phyloP scores from a whole-genome alignment of 37 sponge, comb jelly and placozoan genomes.

The Hormiphora californensis region DNA sequence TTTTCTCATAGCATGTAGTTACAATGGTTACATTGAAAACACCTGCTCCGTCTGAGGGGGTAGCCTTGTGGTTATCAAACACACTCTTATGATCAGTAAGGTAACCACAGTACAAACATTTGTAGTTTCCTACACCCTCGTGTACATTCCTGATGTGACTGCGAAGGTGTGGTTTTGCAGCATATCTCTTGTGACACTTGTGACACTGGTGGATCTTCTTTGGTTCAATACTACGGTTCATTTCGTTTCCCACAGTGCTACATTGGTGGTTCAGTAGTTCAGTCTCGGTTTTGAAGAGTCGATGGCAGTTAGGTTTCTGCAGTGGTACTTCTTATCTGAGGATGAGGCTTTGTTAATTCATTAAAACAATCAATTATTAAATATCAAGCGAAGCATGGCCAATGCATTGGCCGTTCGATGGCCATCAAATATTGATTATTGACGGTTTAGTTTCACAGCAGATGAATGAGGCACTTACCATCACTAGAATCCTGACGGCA shows the following conservation, averaged over 20 bases:
- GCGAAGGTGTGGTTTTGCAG: background rate
- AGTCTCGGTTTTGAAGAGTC: background rate
- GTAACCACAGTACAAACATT: background rate
- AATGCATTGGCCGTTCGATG: no score
- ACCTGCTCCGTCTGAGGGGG: background rate
- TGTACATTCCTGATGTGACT: conserved; percentile 31
- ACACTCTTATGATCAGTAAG: background rate
- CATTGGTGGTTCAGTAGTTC: background rate
- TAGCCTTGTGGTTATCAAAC: background rate
- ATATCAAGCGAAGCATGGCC: background rate
- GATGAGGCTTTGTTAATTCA: background rate
- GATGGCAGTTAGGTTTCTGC: background rate
- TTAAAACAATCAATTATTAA: background rate
- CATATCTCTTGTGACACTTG: background rate
- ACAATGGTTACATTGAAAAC: background rate
- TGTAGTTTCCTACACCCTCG: background rate
- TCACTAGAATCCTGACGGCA: no score
- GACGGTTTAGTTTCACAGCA: no score
- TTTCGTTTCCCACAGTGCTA: no score
- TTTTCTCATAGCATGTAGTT: background rate
- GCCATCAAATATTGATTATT: no score
- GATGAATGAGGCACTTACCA: no score
- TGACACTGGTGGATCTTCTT: background rate
- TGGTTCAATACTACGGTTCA: no score
- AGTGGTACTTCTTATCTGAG: background rate